Base-by-base conservation (phyloP, 2,888 invertebrate genomes). In the Standfussiana lucernea region DNA sequence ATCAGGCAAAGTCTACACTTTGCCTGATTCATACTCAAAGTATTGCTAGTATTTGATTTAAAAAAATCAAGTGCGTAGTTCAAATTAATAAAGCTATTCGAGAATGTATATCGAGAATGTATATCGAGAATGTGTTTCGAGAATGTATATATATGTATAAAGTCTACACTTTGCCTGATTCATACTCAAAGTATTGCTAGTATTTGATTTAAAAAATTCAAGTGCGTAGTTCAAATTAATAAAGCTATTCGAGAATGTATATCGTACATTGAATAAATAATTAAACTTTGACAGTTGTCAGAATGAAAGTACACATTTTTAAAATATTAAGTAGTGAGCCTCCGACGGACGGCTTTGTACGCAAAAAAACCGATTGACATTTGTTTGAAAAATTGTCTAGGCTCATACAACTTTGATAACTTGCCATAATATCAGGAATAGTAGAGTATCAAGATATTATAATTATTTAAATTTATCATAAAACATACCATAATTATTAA, bases 1-100 rank as follows among this genome's bases (percentile, higher is more conserved):
- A n/a, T n/a, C n/a, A n/a, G n/a, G n/a, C n/a, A n/a, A n/a, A n/a
- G n/a, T n/a, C n/a, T n/a, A n/a, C n/a, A 68, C 80, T 21, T 84
- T 74, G 53, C 8, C 37, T 56, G 0, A 59, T 81, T 67, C 21
- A 81, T 68, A 81, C 85, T 7, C 50, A 62, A 72, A 64, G 88
- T 76, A 77, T 85, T 88, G 82, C 82, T 75, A 67, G 80, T 89
- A 84, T 89, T 84, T 91, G 90, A 92, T 92, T 92, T 89, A 89
- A 89, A 88, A 77, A 59, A 85, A 72, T 59, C 64, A 75, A 84
- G 77, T 80, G 72, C 65, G 59, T 77, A 64, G 80, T 77, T 86
- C 64, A 82, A 86, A 89, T 84, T 82, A 86, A 85, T 90, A 84
- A 89, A 83, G 66, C 53, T 37, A 40, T 84, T 77, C 45, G 75